These are phyloP conservation scores for Anarsia innoxiella DNA, from an alignment of 2,888 invertebrate genomes.

Conservation along the genomic window DNA sequence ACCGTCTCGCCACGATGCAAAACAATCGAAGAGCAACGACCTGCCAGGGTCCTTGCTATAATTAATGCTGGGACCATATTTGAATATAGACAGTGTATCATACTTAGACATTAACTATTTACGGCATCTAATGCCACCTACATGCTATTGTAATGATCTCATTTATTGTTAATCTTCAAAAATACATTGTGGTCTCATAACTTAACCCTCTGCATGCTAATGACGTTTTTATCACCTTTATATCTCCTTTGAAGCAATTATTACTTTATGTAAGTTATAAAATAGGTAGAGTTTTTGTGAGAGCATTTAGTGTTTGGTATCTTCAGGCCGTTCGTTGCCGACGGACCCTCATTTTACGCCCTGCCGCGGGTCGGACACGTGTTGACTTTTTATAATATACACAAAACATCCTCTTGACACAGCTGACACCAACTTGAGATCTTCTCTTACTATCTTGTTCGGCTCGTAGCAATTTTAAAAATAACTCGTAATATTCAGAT, in stretches of 20 bases:
- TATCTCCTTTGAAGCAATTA: no score
- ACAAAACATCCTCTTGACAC: conserved; percentile 44
- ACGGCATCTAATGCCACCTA: conserved; percentile 21
- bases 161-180: neutral
- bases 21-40: conserved; percentile 62
- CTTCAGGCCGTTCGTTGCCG: no score
- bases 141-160: conserved; percentile 5
- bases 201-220: neutral
- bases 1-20: conserved; percentile 46
- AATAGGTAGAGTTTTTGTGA: no score
- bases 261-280: no score
- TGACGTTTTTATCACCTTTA: no score
- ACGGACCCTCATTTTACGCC: conserved; percentile 11
- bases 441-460: no score
- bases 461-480: no score
- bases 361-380: conserved; percentile 25
- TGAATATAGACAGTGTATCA: conserved; percentile 45
- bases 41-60: conserved; percentile 57
- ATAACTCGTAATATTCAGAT: no score
- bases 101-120: conserved; percentile 36
- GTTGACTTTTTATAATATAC: conserved; percentile 33
- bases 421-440: no score
- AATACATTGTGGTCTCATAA: neutral
- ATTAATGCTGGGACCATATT: conserved; percentile 43
- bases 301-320: no score